A percentile compares a stretch with the other conserved stretches of the same genome.
Conservation (phyloP, 2,797 vertebrate species). For the Typhlichthys subterraneus region DNA sequence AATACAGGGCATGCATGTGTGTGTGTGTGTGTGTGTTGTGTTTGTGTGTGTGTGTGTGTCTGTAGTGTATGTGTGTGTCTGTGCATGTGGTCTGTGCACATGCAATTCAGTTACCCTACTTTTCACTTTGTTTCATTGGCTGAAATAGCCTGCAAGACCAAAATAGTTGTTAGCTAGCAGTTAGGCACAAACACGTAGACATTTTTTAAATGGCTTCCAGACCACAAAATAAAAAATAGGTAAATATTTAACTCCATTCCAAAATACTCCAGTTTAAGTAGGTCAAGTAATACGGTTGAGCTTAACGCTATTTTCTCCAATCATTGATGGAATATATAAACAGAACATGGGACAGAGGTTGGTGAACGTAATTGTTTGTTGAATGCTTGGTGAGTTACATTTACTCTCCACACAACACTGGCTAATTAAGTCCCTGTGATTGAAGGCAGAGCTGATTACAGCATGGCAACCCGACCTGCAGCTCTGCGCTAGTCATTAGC, state of each 20-base stretch:
- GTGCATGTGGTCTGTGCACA: conserved; percentile 23
- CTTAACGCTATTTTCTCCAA: conserved; percentile 3
- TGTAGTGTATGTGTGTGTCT: conserved; percentile 17
- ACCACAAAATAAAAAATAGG: background rate
- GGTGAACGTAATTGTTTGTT: conserved; percentile 58
- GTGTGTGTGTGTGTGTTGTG: conserved; percentile 2
- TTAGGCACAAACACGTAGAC: conserved; percentile 8
- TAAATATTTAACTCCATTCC: background rate
- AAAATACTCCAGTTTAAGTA: conserved; percentile 1
- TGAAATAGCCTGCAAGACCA: conserved; percentile 28
- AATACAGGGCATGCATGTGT: background rate
- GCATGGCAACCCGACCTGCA: conserved; percentile 66
- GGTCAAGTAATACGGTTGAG: conserved; percentile 13
- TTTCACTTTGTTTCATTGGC: conserved; percentile 50
- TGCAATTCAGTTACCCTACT: background rate
- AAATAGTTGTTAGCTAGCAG: conserved; percentile 19
- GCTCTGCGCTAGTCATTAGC: conserved; percentile 83
- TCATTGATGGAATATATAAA: conserved; percentile 9
- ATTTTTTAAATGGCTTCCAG: conserved; percentile 15
- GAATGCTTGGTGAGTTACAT: conserved; percentile 56
- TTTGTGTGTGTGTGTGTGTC: conserved; percentile 18
- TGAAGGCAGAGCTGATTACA: conserved; percentile 89
- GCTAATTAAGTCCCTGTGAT: conserved; percentile 91
- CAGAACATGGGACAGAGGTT: conserved; percentile 32
- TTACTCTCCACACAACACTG: conserved; percentile 79